Evolutionary conservation across 2,888 invertebrate species (phyloP), one percentile per base, ranked within the genome.

Genomic region (Scaptomyza reducta): DNA sequence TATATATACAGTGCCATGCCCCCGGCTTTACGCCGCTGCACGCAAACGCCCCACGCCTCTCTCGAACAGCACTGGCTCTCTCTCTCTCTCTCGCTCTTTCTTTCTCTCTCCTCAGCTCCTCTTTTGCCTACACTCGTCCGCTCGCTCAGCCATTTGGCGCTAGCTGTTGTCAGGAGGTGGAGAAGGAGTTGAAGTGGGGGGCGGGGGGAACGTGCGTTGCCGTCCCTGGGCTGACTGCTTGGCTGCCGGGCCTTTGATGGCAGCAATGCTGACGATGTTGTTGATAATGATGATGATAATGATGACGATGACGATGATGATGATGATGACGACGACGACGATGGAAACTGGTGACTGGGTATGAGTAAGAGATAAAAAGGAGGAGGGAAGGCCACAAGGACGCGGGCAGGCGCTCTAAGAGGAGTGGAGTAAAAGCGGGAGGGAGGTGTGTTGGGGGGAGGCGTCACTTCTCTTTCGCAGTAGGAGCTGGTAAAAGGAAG

Each of bases 231-330:
- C 70, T 67, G 73, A 35, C 50, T 50, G 50, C 35, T 31, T 33
- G 49, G 57, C 70, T 79, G 74, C 57, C 79, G 86, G 83, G 87
- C 79, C 82, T 77, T 70, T 73, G 74, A 70, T 70, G 76, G 54
- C 63, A 66, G 63, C 55, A 74, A 55, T 62, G 68, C 57, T 65
- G 78, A 62, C 60, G 68, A 60, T 63, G 65, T 66, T 54, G 59
- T 67, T 53, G 59, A 45, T 50, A 57, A 61, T 58, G 69, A 58
- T 61, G 63, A 60, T 60, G 74, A 58, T 61, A 59, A 60, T 61
- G 60, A 74, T 46, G 54, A 70, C 47, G 56, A 53, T 47, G 70
- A 70, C 60, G 67, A 65, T 50, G 78, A 60, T 62, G 70, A 58
- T 70, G 74, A 70, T 62, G 76, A 58, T 61, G 64, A 59, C 60